Evolutionary conservation across 2,797 vertebrate genomes (phyloP), one percentile per base, ranked within the genome.

Genomic region (Pseudocheirus occidentalis): DNA sequence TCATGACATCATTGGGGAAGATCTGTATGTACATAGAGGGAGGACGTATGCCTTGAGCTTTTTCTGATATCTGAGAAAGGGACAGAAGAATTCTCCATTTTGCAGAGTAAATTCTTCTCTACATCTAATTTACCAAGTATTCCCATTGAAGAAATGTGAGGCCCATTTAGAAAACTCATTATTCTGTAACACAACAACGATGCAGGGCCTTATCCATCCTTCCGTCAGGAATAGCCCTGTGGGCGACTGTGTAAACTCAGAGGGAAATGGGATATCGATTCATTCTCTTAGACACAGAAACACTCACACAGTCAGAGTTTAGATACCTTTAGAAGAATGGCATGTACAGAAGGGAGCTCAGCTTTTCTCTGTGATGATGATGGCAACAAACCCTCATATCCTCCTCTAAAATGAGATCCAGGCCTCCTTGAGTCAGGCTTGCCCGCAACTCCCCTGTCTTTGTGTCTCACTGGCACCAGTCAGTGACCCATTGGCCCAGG

Each of bases 261-360:
- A 95, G 94, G 96, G 91, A 97, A 97, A 97, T 97, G 94, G 97
- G 34, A 95, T 97, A 97, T 98, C 10, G 66, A 97, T 97, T 91
- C 95, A 94, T 95, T 94, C 92, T 94, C 53, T 66, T 92, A 92
- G 53, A 94, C 24, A 58, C 57, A 50, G 73, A 46, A 50, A 87
- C 21, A 87, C 40, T 87, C 73, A 87, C 40, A 46, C 27, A 27
- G 34, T 73, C 66, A 73, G 34, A 73, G 40, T 87, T 87, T 87
- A 46, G 73, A 87, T 87, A 87, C 21, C 21, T 87, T 46, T 46
- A 50, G 40, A 87, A 81, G 40, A 27, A 87, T 87, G 73, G 9
- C 40, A 87, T 87, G 7, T 46, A 87, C 73, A 87, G 40, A 50
- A 87, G 40, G 18, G 21, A 46, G 7, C 10, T 87, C 40, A 87